Evolutionary conservation across 2,797 vertebrate species (phyloP).

Genomic region (Chromis chromis): DNA sequence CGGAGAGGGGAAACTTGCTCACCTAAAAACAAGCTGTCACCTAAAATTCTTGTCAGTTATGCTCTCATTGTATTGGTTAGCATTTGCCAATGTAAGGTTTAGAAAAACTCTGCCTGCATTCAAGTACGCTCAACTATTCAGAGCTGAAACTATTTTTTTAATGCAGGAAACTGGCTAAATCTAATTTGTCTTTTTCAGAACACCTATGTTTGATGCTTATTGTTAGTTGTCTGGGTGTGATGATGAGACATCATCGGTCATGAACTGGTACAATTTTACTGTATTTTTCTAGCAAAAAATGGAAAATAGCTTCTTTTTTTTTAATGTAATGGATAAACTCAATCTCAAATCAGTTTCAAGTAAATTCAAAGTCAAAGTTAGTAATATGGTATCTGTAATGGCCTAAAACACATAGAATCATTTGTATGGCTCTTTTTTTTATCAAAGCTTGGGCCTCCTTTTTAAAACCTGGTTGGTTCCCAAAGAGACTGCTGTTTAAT

Average conservation of each 20-base stretch:
- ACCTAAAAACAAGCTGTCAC: neutral
- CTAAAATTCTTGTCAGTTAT: neutral
- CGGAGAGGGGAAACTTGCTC: neutral
- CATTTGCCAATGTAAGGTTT: too few species aligned
- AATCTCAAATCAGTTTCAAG: neutral
- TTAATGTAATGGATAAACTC: neutral
- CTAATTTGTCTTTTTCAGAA: neutral
- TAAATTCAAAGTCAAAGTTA: constrained; percentile 3
- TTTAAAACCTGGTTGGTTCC: constrained; percentile 26
- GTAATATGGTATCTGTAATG: neutral
- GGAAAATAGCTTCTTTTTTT: too few species aligned
- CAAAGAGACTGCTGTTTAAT: constrained; percentile 44
- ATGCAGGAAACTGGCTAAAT: neutral
- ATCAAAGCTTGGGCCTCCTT: constrained; percentile 12
- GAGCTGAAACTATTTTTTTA: neutral
- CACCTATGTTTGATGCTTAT: neutral
- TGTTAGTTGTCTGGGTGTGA: neutral
- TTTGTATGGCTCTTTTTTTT: constrained; percentile 14
- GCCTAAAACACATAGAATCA: constrained; percentile 10
- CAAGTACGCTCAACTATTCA: neutral
- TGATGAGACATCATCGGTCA: neutral
- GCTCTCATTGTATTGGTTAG: neutral
- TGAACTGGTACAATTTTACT: neutral
- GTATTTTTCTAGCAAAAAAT: neutral
- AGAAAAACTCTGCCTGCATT: neutral